phyloP scores from a whole-genome alignment of 2,113 vertebrate genomes.

The Spilogale gracilis region DNA sequence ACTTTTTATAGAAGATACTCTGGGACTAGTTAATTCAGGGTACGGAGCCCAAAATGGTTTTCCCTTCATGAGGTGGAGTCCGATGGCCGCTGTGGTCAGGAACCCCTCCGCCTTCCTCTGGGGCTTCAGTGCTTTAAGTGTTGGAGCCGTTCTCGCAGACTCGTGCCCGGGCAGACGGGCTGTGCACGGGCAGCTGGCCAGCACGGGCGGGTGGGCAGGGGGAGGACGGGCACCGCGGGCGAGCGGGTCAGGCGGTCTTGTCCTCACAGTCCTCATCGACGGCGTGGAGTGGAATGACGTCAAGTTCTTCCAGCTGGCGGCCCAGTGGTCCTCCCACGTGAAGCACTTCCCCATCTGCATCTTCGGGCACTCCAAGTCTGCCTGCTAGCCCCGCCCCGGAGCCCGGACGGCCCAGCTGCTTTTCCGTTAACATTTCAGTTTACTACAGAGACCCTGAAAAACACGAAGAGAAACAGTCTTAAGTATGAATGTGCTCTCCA shows the following conservation, averaged over 20 bases:
- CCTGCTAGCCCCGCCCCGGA: conserved; percentile 88
- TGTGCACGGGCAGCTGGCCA: fast-evolving
- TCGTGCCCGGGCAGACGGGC: background rate
- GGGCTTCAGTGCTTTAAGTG: background rate
- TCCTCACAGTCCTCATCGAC: conserved; percentile 93
- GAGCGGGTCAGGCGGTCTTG: conserved; percentile 35
- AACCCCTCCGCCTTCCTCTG: background rate
- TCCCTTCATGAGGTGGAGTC: fast-evolving
- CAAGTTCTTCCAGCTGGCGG: conserved; percentile 99
- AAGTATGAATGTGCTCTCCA: conserved; percentile 81
- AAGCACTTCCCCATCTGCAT: conserved; percentile 98
- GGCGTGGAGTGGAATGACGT: conserved; percentile 99
- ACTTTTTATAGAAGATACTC: fast-evolving
- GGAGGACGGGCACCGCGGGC: fast-evolving
- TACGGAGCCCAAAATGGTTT: fast-evolving
- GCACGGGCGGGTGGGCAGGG: fast-evolving
- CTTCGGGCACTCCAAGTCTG: conserved; percentile 96
- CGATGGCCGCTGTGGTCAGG: fast-evolving
- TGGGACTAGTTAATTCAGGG: fast-evolving
- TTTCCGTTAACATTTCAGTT: conserved; percentile 87
- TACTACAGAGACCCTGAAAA: conserved; percentile 84
- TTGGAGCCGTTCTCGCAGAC: background rate
- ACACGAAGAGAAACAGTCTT: conserved; percentile 84
- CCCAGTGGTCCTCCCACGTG: conserved; percentile 99
- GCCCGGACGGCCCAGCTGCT: conserved; percentile 79